Base-by-base conservation (phyloP, 1,140 invertebrate genomes). In the Trachymyrmex septentrionalis region DNA sequence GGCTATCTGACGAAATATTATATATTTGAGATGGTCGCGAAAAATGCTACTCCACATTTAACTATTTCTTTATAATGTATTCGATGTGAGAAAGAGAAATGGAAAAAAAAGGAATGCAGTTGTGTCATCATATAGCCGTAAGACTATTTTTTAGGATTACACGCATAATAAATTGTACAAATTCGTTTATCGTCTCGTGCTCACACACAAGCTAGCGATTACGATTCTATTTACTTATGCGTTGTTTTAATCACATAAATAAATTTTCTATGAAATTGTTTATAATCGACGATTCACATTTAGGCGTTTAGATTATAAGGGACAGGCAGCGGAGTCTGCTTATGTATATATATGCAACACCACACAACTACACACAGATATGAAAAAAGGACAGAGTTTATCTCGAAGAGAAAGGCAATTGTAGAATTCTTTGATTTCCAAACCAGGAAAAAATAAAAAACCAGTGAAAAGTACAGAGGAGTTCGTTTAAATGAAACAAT, bases 101-200 rank as follows among this genome's bases (percentile, higher is more conserved):
- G 21, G 61, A 34, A 27, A 24, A 34, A 82, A 57, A 19, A 61
- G 55, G 2, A 61, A 84, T 88, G 85, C 73, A 91, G 75, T 93
- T 93, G 85, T 88, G 64, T 90, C 86, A 86, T 63, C 30, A 71
- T 89, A 82, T 86, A 92, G 89, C 86, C 63, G 38, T 94, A 94
- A 93, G 91, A 94, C 86, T 91, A 93, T 87, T 91, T 73, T 81
- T 84, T 93, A 93, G 92, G 82, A 81, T 69, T 55, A 92, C 86
- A 91, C 92, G 94, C 94, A 94, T 95, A 94, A 95, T 94, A 94
- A 94, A 94, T 93, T 94, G 94, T 95, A 95, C 94, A 95, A 95
- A 95, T 94, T 94, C 94, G 92, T 93, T 94, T 95, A 94, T 94
- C 91, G 66, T 78, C 66, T 81, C 57, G 88, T 94, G 93, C 93